Percentiles rank a stretch among this genome's conserved stretches.
Conservation (phyloP, 2,888 invertebrate species). For the Acronicta leporina region DNA sequence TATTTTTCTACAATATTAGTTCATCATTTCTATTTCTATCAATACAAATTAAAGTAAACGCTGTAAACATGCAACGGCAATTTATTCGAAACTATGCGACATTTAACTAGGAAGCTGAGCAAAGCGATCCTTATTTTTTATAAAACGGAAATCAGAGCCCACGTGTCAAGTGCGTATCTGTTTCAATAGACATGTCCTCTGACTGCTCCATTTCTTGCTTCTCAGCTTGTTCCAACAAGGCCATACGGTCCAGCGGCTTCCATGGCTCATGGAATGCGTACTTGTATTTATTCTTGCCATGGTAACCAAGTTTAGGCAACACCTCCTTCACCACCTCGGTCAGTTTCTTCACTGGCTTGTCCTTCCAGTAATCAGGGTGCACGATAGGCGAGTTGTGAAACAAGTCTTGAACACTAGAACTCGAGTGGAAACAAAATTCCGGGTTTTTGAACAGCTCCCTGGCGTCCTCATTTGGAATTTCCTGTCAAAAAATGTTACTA, state of each 20-base stretch:
- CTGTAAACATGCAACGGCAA: constrained; percentile 19
- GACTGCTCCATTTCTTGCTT: constrained; percentile 63
- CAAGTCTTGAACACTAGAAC: constrained; percentile 65
- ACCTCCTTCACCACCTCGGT: constrained; percentile 57
- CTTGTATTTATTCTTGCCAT: constrained; percentile 78
- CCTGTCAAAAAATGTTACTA: constrained; percentile 80
- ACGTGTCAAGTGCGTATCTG: constrained; percentile 45
- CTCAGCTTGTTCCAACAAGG: constrained; percentile 76
- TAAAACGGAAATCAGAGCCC: constrained; percentile 73
- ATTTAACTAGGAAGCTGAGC: constrained; percentile 36
- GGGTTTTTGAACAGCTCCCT: constrained; percentile 62
- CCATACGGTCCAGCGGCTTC: constrained; percentile 78
- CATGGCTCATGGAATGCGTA: constrained; percentile 85
- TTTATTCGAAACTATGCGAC: constrained; percentile 62
- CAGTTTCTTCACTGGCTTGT: constrained; percentile 62
- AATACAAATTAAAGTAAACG: constrained; percentile 14
- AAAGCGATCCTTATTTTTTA: constrained; percentile 18
- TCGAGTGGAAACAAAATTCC: constrained; percentile 46
- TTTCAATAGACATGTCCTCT: constrained; percentile 38
- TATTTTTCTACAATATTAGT: no score
- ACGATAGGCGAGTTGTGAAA: constrained; percentile 74
- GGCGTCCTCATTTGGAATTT: constrained; percentile 64
- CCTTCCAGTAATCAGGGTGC: constrained; percentile 79
- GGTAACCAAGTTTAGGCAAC: constrained; percentile 77
- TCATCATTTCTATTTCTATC: no score